Conservation (phyloP, 1,140 invertebrate species). For the Oreohelix idahoensis region DNA sequence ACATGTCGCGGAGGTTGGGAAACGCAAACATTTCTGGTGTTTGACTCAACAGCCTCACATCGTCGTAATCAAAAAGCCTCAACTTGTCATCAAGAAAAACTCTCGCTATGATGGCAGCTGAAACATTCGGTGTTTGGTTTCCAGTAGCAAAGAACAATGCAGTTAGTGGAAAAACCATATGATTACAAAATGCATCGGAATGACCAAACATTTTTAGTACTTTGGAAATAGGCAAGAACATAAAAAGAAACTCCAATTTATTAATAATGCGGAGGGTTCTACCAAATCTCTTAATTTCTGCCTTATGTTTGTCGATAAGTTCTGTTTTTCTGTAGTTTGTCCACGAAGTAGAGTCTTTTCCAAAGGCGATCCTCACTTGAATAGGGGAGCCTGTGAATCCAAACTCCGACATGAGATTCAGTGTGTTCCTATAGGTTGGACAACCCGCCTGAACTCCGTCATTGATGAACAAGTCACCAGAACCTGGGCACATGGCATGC, state of each 20-base stretch:
- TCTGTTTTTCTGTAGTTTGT: constrained; percentile 63
- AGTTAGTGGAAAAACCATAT: constrained; percentile 67
- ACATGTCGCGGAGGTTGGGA: constrained; percentile 61
- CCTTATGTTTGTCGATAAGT: constrained; percentile 48
- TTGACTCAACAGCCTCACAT: constrained; percentile 56
- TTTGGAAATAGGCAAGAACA: constrained; percentile 61
- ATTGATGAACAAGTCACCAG: constrained; percentile 56
- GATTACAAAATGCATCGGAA: constrained; percentile 61
- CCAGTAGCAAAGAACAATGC: constrained; percentile 67
- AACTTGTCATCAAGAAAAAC: constrained; percentile 66
- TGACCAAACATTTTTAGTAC: constrained; percentile 59
- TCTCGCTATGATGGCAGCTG: constrained; percentile 62
- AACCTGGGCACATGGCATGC: neutral
- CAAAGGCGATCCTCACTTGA: constrained; percentile 65
- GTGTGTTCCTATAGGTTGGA: constrained; percentile 59
- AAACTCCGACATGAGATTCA: constrained; percentile 58
- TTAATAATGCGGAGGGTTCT: constrained; percentile 55
- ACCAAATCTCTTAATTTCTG: constrained; percentile 61
- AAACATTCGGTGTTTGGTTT: constrained; percentile 64
- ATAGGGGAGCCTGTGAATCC: constrained; percentile 55
- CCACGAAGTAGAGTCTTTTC: constrained; percentile 61
- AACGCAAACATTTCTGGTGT: constrained; percentile 67
- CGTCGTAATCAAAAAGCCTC: constrained; percentile 62
- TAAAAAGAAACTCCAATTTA: constrained; percentile 59
- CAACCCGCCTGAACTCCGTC: constrained; percentile 65